Base-by-base conservation (phyloP, 2,113 vertebrate species). In the Polyodon spathula region DNA sequence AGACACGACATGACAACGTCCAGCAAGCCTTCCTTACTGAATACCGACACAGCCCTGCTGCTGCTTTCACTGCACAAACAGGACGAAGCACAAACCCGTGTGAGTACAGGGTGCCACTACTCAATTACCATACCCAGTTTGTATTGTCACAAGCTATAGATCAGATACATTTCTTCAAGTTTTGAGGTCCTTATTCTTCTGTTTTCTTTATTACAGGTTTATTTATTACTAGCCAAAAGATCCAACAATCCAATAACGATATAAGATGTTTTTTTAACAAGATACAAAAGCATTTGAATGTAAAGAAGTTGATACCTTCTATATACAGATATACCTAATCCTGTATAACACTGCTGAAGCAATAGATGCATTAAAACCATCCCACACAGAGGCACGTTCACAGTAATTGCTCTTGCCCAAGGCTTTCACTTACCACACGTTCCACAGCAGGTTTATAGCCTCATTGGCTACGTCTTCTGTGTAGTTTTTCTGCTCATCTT, bases 361-460 rank as follows among this genome's bases (percentile, higher is more conserved):
- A n/a, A n/a, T n/a, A n/a, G n/a, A n/a, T n/a, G n/a, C n/a, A 37
- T 44, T 59, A 59, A 59, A 44, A 54, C 12, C 5, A n/a, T 12
- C 10, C 46, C 17, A 75, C 59, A 58, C 59, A 57, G 12, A 48
- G 46, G 67, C 61, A 62, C 56, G 62, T 59, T 71, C 66, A 73
- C 66, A 73, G 56, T 68, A 60, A 40, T 74, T 42, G 65, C 64
- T 42, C 4, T 9, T 43, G 17, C 7, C 4, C 54, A 6, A 14
- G 37, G n/a, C 15, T 41, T 11, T 38, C 5, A 38, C 86, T 90
- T 73, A 98, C 96, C 96, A 99, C 0, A 99, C 77, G 73, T 98
- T 99, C 94, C 94, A 98, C 50, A 99, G 85, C 5, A 99, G 76
- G 54, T 97, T 91, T 63, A 98, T 75, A 4, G 93, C 93, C 69